These are phyloP conservation scores for Syndactyla subalaris DNA, from an alignment of 2,797 vertebrate genomes.

Conservation along the genomic window DNA sequence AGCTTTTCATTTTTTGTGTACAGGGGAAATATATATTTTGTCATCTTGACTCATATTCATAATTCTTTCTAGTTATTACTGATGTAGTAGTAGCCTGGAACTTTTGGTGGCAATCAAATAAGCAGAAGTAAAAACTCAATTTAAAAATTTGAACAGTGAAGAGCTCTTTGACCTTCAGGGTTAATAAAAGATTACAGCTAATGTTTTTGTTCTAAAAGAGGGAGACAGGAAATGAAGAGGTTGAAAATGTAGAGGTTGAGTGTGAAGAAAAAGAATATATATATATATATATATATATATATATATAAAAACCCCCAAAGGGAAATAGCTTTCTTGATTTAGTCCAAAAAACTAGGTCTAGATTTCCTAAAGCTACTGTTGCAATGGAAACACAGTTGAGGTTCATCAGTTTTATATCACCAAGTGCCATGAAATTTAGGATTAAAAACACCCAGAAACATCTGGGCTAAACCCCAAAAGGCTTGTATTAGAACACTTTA, in stretches of 20 bases:
- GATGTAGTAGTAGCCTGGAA: not conserved
- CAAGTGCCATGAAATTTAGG: not conserved
- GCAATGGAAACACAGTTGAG: not conserved
- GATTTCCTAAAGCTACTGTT: not conserved
- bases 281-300: not conserved
- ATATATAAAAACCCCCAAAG: not conserved
- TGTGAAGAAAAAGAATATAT: not conserved
- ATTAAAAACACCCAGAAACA: not conserved
- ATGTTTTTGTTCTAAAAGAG: not conserved
- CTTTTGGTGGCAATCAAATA: not conserved
- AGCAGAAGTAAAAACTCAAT: not conserved
- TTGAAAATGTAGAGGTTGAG: not conserved
- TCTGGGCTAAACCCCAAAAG: not conserved
- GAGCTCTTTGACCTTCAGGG: not conserved
- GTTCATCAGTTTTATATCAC: not conserved
- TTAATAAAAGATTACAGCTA: not conserved
- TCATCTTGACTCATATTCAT: not conserved
- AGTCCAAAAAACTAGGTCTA: not conserved
- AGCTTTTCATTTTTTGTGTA: not conserved
- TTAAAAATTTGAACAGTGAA: not conserved
- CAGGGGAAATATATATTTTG: not conserved
- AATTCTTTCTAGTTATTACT: not conserved
- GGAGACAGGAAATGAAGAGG: not conserved
- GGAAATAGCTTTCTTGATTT: conserved; percentile 10
- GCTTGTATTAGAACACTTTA: not conserved